Conservation (phyloP, 2,113 vertebrate species). For the Maccullochella peelii region DNA sequence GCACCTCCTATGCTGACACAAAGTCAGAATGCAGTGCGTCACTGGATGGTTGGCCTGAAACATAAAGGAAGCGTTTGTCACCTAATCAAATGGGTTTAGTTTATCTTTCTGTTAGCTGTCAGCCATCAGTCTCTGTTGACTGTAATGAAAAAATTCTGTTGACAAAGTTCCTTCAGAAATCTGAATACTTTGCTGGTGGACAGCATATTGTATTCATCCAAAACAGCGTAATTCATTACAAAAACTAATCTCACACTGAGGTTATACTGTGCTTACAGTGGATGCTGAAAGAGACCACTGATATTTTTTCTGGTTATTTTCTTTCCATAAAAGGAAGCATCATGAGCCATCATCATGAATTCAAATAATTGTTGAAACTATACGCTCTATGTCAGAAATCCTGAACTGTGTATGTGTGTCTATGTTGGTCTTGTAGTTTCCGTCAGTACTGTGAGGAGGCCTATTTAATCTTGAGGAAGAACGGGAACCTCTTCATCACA, state of each 20-base stretch:
- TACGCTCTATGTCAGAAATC: neutral
- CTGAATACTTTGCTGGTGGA: no score
- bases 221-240: no score
- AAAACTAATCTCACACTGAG: no score
- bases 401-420: neutral
- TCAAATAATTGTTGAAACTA: neutral
- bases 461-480: conserved; percentile 93
- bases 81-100: no score
- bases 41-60: neutral
- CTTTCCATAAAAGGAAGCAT: neutral
- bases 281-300: neutral
- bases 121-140: no score
- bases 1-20: neutral
- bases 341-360: neutral
- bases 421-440: conserved; percentile 85
- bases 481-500: conserved; percentile 98
- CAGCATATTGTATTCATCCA: no score
- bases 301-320: neutral
- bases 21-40: neutral
- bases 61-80: conserved; percentile 13
- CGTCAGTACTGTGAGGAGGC: conserved; percentile 97
- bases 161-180: no score
- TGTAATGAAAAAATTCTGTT: no score
- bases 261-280: neutral
- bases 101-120: no score